Base-by-base conservation (phyloP, 2,888 invertebrate species). In the Hypselothyrea guttata region DNA sequence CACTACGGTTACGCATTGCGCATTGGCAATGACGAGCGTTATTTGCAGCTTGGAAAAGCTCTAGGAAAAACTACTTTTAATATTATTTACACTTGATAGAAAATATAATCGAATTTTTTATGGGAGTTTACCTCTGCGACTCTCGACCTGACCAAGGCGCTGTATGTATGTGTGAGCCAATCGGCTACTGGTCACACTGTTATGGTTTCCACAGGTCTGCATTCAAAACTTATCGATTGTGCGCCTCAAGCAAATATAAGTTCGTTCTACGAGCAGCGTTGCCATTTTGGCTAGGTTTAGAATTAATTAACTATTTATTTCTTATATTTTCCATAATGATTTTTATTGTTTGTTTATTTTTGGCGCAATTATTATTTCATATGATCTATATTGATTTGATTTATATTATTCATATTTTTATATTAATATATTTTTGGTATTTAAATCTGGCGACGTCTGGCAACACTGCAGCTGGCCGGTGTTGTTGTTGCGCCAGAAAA, bases 101-200 rank as follows among this genome's bases (percentile, higher is more conserved):
- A 52, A 55, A 48, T 45, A 7, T 47, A 57, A 52, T 31, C 51
- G n/a, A 56, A 58, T 49, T 55, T 75, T 70, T 73, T 70, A 58
- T 79, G 73, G 84, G 74, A 76, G 84, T 77, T 83, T 77, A 81
- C 76, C 79, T 75, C 59, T 77, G 57, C 56, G 67, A 61, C 35
- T 67, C 60, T 63, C 72, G 75, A 75, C 75, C 75, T 78, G 71
- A 57, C 51, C 71, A 70, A 67, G 65, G 63, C 65, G 65, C 66
- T 60, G 40, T 63, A 49, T 49, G 57, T 65, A 47, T 63, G 40
- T 40, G 65, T 30, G 42, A 63, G 15, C 35, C 13, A 38, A 12
- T 11, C 8, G 31, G 31, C 11, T 28, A n/a, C 2, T 4, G 31
- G 65, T 41, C 62, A 63, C 56, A 56, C 49, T 48, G 28, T 22